These are phyloP conservation scores for Drosophila erecta DNA, from an alignment of 1,140 invertebrate species.

Conservation along the genomic window DNA sequence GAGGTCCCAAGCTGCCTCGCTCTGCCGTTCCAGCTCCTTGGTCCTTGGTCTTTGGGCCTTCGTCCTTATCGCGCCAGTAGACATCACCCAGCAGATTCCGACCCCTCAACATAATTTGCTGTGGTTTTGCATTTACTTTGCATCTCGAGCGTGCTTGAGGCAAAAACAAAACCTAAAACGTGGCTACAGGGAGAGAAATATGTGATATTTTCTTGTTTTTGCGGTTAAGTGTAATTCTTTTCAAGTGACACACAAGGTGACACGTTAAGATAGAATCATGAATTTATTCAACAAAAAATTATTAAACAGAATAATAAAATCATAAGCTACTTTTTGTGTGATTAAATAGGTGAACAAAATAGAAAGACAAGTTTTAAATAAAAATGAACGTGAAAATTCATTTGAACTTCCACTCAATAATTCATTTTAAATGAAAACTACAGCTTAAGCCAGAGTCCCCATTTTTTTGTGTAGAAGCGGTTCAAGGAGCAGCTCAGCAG, in stretches of 20 bases:
- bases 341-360: no score
- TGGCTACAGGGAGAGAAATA: not conserved
- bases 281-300: no score
- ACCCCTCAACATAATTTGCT: conserved; percentile 77
- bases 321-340: no score
- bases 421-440: not conserved
- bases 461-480: conserved; percentile 2
- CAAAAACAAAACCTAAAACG: conserved; percentile 43
- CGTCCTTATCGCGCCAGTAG: conserved; percentile 37
- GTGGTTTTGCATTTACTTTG: conserved; percentile 83
- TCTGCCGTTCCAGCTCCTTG: not conserved
- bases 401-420: not conserved
- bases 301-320: no score
- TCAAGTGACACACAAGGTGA: no score
- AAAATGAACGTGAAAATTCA: no score
- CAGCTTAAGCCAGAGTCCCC: not conserved
- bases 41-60: not conserved
- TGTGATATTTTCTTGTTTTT: not conserved
- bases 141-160: conserved; percentile 76
- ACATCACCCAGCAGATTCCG: conserved; percentile 30
- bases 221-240: no score
- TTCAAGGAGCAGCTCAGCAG: conserved; percentile 29
- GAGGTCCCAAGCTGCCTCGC: conserved; percentile 10
- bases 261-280: no score
- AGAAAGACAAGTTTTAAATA: no score